Conservation (phyloP, 1,140 invertebrate genomes). For the Achroia grisella region DNA sequence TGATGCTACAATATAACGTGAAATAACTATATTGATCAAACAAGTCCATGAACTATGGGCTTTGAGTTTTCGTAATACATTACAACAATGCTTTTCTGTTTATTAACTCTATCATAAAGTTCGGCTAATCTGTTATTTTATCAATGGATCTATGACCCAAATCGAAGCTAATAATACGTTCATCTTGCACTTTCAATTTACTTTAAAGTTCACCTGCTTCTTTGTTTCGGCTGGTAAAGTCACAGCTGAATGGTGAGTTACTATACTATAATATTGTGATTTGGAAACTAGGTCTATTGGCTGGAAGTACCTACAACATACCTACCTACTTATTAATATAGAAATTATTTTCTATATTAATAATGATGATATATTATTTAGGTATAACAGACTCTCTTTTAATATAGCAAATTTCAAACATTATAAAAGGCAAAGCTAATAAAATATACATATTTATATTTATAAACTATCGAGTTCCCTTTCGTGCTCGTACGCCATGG, state of each 20-base stretch:
- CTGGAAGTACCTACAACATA: too few relatives aligned
- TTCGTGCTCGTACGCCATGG: not conserved
- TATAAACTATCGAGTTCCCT: not conserved
- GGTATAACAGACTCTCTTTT: too few relatives aligned
- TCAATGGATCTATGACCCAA: conserved; percentile 18
- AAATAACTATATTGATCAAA: too few relatives aligned
- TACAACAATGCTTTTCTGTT: conserved; percentile 26
- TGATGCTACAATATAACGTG: too few relatives aligned
- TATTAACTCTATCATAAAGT: conserved; percentile 27
- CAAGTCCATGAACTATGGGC: conserved; percentile 57
- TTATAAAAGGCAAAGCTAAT: not conserved
- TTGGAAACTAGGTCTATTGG: too few relatives aligned
- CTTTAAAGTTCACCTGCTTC: conserved; percentile 1
- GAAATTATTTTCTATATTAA: too few relatives aligned
- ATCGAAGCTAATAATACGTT: conserved; percentile 5
- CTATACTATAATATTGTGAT: too few relatives aligned
- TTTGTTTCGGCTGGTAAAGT: not conserved
- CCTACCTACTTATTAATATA: too few relatives aligned
- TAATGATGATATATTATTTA: too few relatives aligned
- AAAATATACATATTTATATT: too few relatives aligned
- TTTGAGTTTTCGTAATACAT: conserved; percentile 38
- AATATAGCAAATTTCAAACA: not conserved
- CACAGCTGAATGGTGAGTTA: too few relatives aligned
- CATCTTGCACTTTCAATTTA: conserved; percentile 1
- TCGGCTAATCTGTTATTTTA: conserved; percentile 17